A percentile compares a stretch with the other conserved stretches of the same genome.
Evolutionary conservation across 1,140 invertebrate species (phyloP).

Genomic region (Drosophila lini): DNA sequence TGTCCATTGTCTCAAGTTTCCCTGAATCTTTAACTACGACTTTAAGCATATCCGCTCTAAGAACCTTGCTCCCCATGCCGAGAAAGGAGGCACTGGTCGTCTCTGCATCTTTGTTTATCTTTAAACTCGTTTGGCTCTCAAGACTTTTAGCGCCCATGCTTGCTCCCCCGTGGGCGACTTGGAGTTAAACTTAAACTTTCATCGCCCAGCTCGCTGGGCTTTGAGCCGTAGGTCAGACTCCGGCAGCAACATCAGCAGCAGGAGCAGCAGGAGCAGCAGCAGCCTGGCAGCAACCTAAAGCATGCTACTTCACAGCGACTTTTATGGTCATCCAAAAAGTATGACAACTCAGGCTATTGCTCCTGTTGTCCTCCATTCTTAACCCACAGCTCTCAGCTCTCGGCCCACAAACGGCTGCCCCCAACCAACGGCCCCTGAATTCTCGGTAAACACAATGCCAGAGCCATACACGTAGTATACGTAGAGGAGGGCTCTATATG

Average conservation of each 20-base stretch:
- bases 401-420: background rate
- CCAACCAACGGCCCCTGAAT: background rate
- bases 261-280: constrained; percentile 2
- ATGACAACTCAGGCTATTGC: constrained; percentile 78
- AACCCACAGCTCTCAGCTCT: constrained; percentile 18
- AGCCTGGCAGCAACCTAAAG: constrained; percentile 56
- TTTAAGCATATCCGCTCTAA: constrained; percentile 11
- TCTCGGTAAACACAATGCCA: constrained; percentile 14
- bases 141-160: constrained; percentile 61
- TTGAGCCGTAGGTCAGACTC: constrained; percentile 28
- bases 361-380: constrained; percentile 48
- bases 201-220: constrained; percentile 32
- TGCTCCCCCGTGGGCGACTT: constrained; percentile 64
- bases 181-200: constrained; percentile 65
- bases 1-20: constrained; percentile 7
- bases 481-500: constrained; percentile 48
- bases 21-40: constrained; percentile 1
- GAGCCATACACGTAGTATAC: constrained; percentile 38
- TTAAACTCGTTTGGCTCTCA: constrained; percentile 71
- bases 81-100: constrained; percentile 11
- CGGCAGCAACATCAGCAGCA: background rate
- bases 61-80: constrained; percentile 5
- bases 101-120: constrained; percentile 70
- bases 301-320: constrained; percentile 77
- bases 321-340: constrained; percentile 83